Evolutionary conservation across 2,113 vertebrate species (phyloP).

Genomic region (Eulacestoma nigropectus): DNA sequence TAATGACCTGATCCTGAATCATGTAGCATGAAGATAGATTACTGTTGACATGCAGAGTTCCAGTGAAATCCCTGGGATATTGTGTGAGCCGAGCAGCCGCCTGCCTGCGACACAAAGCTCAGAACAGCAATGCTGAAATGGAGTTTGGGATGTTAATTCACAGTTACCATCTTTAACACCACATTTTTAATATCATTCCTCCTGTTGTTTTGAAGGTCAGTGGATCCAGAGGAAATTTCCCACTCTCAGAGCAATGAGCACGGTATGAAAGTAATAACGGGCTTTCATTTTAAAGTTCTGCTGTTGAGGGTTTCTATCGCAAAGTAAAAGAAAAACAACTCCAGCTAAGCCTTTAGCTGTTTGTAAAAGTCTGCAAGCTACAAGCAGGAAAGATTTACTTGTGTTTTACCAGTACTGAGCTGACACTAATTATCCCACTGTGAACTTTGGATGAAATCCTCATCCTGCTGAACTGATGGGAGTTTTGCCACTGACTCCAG

Average conservation of each 20-base stretch:
- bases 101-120: background rate
- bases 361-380: background rate
- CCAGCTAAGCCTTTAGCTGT: background rate
- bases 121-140: background rate
- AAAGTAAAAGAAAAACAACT: background rate
- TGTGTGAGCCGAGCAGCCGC: background rate
- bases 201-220: constrained; percentile 27
- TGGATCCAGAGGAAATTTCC: background rate
- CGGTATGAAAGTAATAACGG: background rate
- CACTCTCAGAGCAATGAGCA: background rate
- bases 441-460: constrained; percentile 34
- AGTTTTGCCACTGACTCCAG: background rate
- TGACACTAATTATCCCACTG: constrained; percentile 11
- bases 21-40: constrained; percentile 46
- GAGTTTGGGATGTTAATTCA: constrained; percentile 1
- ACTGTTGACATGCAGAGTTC: constrained; percentile 48
- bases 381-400: background rate
- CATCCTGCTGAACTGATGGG: background rate
- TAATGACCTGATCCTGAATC: constrained; percentile 56
- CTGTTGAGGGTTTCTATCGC: background rate
- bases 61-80: constrained; percentile 45
- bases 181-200: background rate
- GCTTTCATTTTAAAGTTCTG: background rate
- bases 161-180: background rate
- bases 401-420: background rate